Conservation (phyloP, 2,113 vertebrate species). For the Peromyscus californicus region DNA sequence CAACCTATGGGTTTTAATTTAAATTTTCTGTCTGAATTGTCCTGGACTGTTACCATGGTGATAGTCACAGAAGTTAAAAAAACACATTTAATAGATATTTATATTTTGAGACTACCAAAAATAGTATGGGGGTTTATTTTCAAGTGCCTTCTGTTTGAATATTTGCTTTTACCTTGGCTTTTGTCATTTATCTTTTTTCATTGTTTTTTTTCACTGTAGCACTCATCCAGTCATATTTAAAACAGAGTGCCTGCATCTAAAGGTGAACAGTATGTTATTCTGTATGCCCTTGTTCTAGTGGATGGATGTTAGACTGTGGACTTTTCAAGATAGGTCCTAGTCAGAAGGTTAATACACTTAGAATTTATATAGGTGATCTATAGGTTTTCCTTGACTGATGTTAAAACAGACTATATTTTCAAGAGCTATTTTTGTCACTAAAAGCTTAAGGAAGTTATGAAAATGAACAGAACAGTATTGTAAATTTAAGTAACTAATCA, state of each 20-base stretch:
- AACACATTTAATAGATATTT: slow-evolving; percentile 67
- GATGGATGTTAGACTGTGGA: slow-evolving; percentile 63
- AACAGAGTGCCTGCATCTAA: slow-evolving; percentile 73
- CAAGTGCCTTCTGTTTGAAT: slow-evolving; percentile 58
- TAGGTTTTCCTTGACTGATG: slow-evolving; percentile 45
- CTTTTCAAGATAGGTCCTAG: slow-evolving; percentile 63
- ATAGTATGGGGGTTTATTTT: slow-evolving; percentile 66
- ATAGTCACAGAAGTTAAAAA: slow-evolving; percentile 37
- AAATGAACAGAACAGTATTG: slow-evolving; percentile 32
- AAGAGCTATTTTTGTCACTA: slow-evolving; percentile 50
- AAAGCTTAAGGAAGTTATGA: slow-evolving; percentile 48
- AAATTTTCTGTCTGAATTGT: slow-evolving; percentile 71
- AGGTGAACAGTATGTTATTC: slow-evolving; percentile 67
- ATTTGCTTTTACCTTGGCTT: slow-evolving; percentile 57
- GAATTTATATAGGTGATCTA: slow-evolving; percentile 48
- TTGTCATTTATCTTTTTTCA: slow-evolving; percentile 69
- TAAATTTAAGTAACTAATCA: slow-evolving; percentile 62
- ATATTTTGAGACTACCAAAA: slow-evolving; percentile 30
- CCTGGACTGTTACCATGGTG: slow-evolving; percentile 54
- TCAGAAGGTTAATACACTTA: slow-evolving; percentile 68
- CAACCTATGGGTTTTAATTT: slow-evolving; percentile 48
- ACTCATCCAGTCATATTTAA: slow-evolving; percentile 69
- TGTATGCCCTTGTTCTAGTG: slow-evolving; percentile 76
- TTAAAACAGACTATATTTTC: slow-evolving; percentile 59
- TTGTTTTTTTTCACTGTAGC: slow-evolving; percentile 63